phyloP scores from a whole-genome alignment of 2,888 invertebrate species.

The Drosophila koepferae region DNA sequence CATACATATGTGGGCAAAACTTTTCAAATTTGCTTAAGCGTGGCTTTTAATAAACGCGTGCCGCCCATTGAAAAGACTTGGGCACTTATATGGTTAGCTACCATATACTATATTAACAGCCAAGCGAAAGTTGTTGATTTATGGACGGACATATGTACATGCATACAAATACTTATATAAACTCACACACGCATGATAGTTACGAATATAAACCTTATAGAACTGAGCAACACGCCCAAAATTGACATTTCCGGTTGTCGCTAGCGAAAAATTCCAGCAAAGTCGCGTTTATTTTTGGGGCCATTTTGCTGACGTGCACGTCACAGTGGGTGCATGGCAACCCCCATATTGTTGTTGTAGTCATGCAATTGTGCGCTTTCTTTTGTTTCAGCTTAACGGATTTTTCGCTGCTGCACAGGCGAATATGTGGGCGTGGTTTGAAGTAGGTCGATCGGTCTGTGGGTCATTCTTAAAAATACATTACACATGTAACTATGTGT shows the following conservation, averaged over 20 bases:
- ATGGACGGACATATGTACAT: slow-evolving; percentile 22
- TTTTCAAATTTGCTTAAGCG: slow-evolving; percentile 52
- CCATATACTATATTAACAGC: slow-evolving; percentile 37
- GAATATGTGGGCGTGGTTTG: slow-evolving; percentile 51
- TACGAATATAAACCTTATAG: slow-evolving; percentile 57
- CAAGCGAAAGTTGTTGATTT: slow-evolving; percentile 60
- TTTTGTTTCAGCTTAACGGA: slow-evolving; percentile 33
- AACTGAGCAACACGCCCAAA: slow-evolving; percentile 44
- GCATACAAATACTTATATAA: not conserved
- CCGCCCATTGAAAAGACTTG: slow-evolving; percentile 26
- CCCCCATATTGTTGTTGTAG: slow-evolving; percentile 37
- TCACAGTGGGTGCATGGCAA: slow-evolving; percentile 26
- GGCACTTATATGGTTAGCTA: slow-evolving; percentile 42
- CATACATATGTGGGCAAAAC: slow-evolving; percentile 2
- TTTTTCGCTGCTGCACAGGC: slow-evolving; percentile 47
- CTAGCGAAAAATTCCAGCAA: slow-evolving; percentile 61
- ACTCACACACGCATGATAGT: slow-evolving; percentile 6
- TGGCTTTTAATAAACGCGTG: slow-evolving; percentile 50
- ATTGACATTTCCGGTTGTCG: slow-evolving; percentile 71
- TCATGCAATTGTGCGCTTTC: slow-evolving; percentile 62
- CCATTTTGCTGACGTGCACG: slow-evolving; percentile 37
- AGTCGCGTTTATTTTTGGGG: slow-evolving; percentile 67
- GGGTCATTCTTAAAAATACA: slow-evolving; percentile 40
- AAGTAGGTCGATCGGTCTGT: slow-evolving; percentile 69
- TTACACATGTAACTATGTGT: slow-evolving; percentile 6